Evolutionary conservation across 2,797 vertebrate genomes (phyloP).

Genomic region (Onychomys torridus): DNA sequence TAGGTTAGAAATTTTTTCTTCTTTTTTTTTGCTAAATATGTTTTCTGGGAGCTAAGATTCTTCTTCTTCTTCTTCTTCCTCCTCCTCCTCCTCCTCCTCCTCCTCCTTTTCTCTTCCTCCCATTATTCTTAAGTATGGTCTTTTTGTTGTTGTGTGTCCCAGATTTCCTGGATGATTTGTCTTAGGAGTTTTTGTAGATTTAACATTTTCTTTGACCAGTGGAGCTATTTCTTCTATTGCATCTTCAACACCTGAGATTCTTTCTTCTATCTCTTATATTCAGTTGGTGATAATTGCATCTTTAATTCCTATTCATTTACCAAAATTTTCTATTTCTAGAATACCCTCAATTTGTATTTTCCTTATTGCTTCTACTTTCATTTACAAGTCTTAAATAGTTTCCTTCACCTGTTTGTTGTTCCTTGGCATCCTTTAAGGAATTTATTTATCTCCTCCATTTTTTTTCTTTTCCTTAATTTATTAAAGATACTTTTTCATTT

Average conservation of each 20-base stretch:
- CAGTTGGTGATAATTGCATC: not conserved
- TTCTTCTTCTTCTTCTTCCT: too few species aligned
- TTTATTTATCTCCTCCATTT: not conserved
- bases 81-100: too few species aligned
- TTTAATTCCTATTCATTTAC: not conserved
- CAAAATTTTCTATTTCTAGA: not conserved
- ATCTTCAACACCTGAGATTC: not conserved
- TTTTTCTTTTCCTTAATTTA: not conserved
- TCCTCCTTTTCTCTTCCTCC: too few species aligned
- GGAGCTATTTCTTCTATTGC: not conserved
- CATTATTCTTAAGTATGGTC: too few species aligned
- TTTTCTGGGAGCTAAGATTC: too few species aligned
- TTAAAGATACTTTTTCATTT: not conserved
- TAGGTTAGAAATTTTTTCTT: too few species aligned
- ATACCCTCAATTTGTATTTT: not conserved
- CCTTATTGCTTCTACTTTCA: not conserved
- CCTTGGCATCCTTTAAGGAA: not conserved
- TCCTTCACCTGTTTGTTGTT: not conserved
- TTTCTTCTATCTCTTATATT: not conserved
- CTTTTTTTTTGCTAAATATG: too few species aligned
- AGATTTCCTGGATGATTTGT: not conserved
- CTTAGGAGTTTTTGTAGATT: not conserved
- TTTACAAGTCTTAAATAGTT: not conserved
- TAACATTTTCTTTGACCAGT: not conserved
- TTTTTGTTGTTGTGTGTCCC: too few species aligned